Conservation (phyloP, 1,140 invertebrate genomes). For the Neelides sp. region DNA sequence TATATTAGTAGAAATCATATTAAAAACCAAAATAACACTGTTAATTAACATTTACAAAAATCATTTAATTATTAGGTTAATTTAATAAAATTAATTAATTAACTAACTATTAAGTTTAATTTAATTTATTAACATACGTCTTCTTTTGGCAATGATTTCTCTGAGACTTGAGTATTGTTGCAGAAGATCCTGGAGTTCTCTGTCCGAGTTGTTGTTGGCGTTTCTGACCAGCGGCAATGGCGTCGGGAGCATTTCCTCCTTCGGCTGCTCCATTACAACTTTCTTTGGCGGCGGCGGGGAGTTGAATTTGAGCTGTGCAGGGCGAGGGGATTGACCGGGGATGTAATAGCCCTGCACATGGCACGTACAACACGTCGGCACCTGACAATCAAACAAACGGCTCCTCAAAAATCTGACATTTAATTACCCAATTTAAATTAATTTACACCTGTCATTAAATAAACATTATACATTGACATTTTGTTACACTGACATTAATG, state of each 20-base stretch:
- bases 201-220: conserved; percentile 4
- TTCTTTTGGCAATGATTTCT: conserved; percentile 28
- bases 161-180: conserved; percentile 26
- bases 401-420: not conserved
- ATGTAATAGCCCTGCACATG: conserved; percentile 54
- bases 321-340: conserved; percentile 15
- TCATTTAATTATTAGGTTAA: too few relatives aligned
- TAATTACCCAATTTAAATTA: not conserved
- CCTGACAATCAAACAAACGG: conserved; percentile 35
- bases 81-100: too few relatives aligned
- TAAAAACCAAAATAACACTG: too few relatives aligned
- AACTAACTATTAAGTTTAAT: too few relatives aligned
- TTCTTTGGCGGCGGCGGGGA: conserved; percentile 2
- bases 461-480: not conserved
- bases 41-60: too few relatives aligned
- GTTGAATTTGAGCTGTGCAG: not conserved
- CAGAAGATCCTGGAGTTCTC: conserved; percentile 23
- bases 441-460: not conserved
- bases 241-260: too few relatives aligned
- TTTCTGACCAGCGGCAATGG: too few relatives aligned
- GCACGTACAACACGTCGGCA: conserved; percentile 71
- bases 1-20: too few relatives aligned
- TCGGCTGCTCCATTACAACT: conserved; percentile 1
- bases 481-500: not conserved
- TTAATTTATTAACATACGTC: conserved; percentile 12